Base-by-base conservation (phyloP, 2,888 invertebrate genomes). In the Agrochola lychnidis region DNA sequence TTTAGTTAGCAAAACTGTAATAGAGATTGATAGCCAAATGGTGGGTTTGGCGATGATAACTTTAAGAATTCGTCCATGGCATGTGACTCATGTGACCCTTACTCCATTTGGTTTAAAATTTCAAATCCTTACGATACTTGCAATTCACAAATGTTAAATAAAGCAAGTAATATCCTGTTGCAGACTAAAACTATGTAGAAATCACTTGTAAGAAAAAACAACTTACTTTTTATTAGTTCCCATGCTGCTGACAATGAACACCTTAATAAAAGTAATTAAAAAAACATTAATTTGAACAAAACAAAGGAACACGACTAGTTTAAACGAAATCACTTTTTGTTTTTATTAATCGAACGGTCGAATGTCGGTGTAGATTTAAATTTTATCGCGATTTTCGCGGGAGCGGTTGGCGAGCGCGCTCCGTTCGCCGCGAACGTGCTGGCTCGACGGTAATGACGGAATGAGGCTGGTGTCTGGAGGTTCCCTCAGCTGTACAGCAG, bases 191-290 rank as follows among this genome's bases (percentile, higher is more conserved):
- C 51, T 66, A 70, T 12, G 57, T 78, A 79, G 61, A 80, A 67
- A 79, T 68, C 82, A 81, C 83, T 64, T 69, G 57, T 67, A 79
- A 84, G 86, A 88, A 85, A 30, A 86, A 79, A 73, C 72, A 89
- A 94, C 96, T 96, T 91, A 96, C 96, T 91, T 93, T 91, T 90
- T 89, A 91, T 89, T 89, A 89, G 92, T 93, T 94, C 95, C 96
- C 96, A 96, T 96, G 90, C 89, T 93, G 92, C 89, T 88, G 87
- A 90, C 90, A 90, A 91, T 88, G 36, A 89, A 89, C 87, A 91
- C 91, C 89, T 89, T 82, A 92, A 90, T 89, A 89, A 51, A 89
- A 90, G 89, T 91, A 94, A 95, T 94, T 92, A 85, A 93, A 89
- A 90, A 91, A 91, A 90, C 92, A 91, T 89, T 88, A 90, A 90